These are phyloP conservation scores for Pelecanus crispus DNA, from an alignment of 2,113 vertebrate species.

Conservation along the genomic window DNA sequence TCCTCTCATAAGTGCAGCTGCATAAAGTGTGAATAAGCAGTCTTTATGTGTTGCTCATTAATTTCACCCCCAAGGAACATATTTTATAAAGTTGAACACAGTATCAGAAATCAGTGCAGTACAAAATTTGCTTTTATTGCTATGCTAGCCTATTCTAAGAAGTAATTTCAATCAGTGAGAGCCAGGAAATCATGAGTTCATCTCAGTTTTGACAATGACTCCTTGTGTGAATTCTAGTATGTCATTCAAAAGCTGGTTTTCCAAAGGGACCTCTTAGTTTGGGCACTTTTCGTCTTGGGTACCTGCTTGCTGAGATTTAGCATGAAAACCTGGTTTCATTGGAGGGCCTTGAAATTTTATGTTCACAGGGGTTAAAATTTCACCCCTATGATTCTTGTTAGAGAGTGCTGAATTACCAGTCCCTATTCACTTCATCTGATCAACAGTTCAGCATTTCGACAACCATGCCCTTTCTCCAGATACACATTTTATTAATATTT, in stretches of 20 bases:
- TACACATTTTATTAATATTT: background rate
- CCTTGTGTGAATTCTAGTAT: background rate
- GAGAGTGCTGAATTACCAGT: background rate
- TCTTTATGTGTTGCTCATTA: slow-evolving; percentile 16
- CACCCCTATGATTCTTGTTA: background rate
- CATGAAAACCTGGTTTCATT: background rate
- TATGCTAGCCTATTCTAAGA: background rate
- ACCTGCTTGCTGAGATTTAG: background rate
- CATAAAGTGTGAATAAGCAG: slow-evolving; percentile 26
- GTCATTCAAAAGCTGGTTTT: background rate
- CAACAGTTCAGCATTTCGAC: background rate
- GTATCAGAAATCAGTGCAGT: background rate
- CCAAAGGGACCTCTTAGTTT: background rate
- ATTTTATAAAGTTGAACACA: background rate
- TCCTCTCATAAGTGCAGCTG: background rate
- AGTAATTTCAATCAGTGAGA: background rate
- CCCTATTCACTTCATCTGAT: background rate
- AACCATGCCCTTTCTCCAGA: background rate
- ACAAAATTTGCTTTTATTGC: slow-evolving; percentile 18
- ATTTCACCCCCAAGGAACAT: slow-evolving; percentile 19
- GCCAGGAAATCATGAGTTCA: slow-evolving; percentile 28
- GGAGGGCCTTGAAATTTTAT: background rate
- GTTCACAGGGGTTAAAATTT: background rate
- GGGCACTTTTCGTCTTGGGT: background rate
- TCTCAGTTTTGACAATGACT: background rate